Base-by-base conservation (phyloP, 2,888 invertebrate genomes). In the Mactromeris polynyma region DNA sequence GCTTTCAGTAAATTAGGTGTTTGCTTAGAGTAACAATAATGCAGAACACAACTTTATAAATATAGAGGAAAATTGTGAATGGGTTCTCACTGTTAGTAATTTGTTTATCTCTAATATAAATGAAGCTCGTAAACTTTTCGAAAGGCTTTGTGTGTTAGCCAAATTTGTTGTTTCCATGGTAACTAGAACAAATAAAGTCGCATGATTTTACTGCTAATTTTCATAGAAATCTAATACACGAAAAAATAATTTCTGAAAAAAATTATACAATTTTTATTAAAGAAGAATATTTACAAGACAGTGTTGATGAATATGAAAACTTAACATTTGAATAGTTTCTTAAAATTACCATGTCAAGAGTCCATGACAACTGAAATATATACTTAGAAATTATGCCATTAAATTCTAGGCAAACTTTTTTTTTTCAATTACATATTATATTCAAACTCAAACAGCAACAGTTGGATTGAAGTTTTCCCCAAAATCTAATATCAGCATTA, bases 1-100 rank as follows among this genome's bases (percentile, higher is more conserved):
- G 58, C 58, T 85, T 54, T 33, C 69, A 11, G 77, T 83, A 21
- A 83, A 77, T 51, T 77, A 46, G 46, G 42, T 69, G 26, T 64
- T 83, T 69, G 11, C 69, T 40, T 26, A 26, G 40, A 26, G 51
- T 46, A 73, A 21, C 21, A 26, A 64, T 64, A 64, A 26, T 26
- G 26, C 11, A 26, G 7, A 64, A 64, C n/a, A 54, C 14, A 19
- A 2, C 51, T 51, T 1, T 54, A 21, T 64, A 64, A n/a, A 4
- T 26, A 64, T 64, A n/a, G 6, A 51, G 51, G 58, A 3, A 21
- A 64, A 64, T 64, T 64, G 58, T 64, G 58, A 64, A 64, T 64
- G 58, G 26, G n/a, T 64, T 64, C n/a, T 64, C 2, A 64, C n/a
- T 64, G 58, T 26, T n/a, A 26, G 2, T 64, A 26, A 26, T n/a